A percentile compares a stretch with the other conserved stretches of the same genome.
Conservation (phyloP, 2,797 vertebrate genomes). For the Streptopelia turtur region DNA sequence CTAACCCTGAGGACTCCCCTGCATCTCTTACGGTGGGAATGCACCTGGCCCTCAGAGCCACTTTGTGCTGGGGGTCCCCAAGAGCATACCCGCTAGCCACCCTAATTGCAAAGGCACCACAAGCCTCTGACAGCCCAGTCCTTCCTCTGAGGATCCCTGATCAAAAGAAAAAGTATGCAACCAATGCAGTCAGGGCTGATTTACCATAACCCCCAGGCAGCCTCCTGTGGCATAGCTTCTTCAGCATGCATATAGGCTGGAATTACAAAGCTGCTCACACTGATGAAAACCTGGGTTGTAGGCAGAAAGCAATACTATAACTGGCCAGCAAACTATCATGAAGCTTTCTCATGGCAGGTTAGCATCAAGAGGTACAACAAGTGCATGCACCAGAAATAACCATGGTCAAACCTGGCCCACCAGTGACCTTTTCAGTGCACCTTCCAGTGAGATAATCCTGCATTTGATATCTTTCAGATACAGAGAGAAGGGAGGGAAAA, state of each 20-base stretch:
- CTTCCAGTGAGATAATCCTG: not conserved
- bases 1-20: not conserved
- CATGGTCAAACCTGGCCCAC: not conserved
- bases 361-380: not conserved
- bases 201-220: not conserved
- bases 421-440: not conserved
- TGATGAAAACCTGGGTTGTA: not conserved
- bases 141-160: not conserved
- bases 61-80: not conserved
- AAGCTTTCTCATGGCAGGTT: not conserved
- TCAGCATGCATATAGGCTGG: not conserved
- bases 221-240: not conserved
- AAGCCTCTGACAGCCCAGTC: not conserved
- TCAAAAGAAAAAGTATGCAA: fast-evolving
- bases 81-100: not conserved
- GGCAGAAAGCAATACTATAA: not conserved
- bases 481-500: too few species aligned
- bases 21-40: not conserved
- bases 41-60: not conserved
- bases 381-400: not conserved
- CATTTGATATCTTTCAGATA: not conserved
- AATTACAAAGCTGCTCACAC: not conserved
- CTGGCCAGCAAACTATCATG: not conserved
- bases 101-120: not conserved
- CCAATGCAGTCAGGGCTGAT: not conserved